Conservation (phyloP, 2,797 vertebrate species). For the Astyanax mexicanus region DNA sequence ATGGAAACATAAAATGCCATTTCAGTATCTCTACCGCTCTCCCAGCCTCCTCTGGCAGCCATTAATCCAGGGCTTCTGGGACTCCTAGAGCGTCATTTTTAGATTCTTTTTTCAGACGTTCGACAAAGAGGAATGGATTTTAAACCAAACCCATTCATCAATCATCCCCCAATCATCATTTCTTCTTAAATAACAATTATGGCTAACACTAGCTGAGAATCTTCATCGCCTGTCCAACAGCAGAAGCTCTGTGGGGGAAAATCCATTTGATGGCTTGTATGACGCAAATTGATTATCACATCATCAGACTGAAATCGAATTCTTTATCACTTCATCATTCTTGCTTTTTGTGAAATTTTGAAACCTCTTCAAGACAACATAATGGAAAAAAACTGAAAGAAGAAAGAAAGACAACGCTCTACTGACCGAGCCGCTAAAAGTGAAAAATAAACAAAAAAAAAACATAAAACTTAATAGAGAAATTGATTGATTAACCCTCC, state of each 20-base stretch:
- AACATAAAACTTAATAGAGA: no score
- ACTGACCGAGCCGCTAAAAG: conserved; percentile 20
- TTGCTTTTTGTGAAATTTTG: conserved; percentile 56
- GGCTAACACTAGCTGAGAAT: background rate
- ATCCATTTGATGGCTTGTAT: conserved; percentile 64
- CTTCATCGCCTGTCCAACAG: conserved; percentile 58
- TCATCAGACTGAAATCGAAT: conserved; percentile 57
- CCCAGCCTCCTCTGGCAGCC: background rate
- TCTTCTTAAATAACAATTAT: conserved; percentile 61
- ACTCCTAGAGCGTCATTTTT: conserved; percentile 23
- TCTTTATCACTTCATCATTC: conserved; percentile 59
- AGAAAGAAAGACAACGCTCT: conserved; percentile 8
- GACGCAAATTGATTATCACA: conserved; percentile 70
- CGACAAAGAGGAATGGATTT: conserved; percentile 68
- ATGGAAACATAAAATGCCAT: conserved; percentile 25
- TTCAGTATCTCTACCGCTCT: conserved; percentile 11
- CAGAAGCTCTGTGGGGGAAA: conserved; percentile 58
- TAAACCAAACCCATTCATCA: no score
- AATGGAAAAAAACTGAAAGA: conserved; percentile 29
- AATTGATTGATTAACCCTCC: no score
- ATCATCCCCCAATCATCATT: conserved; percentile 66
- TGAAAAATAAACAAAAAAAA: conserved; percentile 49
- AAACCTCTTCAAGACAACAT: conserved; percentile 59
- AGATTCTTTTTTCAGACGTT: conserved; percentile 55
- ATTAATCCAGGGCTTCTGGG: conserved; percentile 4